Percentiles rank a stretch among this genome's conserved stretches.
Conservation (phyloP, 2,797 vertebrate species). For the Bucorvus abyssinicus region DNA sequence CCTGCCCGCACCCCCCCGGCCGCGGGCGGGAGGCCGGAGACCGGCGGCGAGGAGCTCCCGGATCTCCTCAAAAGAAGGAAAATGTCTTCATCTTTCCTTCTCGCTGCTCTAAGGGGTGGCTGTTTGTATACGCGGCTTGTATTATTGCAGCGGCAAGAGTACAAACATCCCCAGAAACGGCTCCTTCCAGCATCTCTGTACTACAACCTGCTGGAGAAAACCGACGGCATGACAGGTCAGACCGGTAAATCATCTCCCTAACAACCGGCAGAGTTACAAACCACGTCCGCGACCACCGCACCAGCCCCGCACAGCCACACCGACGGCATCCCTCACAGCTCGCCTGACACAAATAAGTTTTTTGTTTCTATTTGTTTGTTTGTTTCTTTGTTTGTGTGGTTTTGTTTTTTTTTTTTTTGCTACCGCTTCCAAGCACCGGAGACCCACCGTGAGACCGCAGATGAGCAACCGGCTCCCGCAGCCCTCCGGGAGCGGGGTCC, state of each 20-base stretch:
- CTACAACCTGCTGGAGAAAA: background rate
- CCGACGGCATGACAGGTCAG: background rate
- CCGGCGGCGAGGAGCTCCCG: background rate
- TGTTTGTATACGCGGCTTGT: background rate
- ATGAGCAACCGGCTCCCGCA: background rate
- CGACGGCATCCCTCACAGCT: background rate
- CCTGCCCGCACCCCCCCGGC: background rate
- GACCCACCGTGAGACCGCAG: background rate
- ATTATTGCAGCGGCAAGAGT: background rate
- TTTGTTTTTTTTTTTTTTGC: background rate
- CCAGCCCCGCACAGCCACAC: background rate
- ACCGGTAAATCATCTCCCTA: background rate
- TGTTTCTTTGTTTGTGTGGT: no score
- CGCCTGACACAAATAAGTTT: background rate
- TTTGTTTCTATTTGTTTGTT: background rate
- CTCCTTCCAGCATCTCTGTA: background rate
- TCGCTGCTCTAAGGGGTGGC: background rate
- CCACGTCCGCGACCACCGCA: background rate
- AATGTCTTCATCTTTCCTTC: background rate
- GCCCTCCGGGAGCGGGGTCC: background rate
- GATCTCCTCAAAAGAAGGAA: background rate
- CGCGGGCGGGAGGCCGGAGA: background rate
- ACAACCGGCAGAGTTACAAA: background rate
- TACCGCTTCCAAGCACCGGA: background rate
- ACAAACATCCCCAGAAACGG: background rate